Percentiles rank a stretch among this genome's conserved stretches.
These are phyloP conservation scores for Melanotaenia boesemani DNA, from an alignment of 2,797 vertebrate species.

Conservation along the genomic window DNA sequence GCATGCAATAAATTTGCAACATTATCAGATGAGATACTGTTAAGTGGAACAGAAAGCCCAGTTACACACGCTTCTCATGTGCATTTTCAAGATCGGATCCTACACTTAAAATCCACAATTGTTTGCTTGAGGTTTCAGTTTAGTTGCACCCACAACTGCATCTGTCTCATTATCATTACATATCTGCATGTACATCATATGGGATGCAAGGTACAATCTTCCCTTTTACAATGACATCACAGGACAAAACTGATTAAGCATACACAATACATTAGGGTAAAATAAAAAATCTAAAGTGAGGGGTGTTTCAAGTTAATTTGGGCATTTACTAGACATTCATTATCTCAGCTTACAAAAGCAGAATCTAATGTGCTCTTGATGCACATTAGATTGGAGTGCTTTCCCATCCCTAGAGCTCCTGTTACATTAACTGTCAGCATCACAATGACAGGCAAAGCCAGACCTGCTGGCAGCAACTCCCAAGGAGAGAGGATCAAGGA, in stretches of 20 bases:
- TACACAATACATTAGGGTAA: not conserved
- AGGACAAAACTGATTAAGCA: not conserved
- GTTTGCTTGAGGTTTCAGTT: not conserved
- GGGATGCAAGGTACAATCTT: not conserved
- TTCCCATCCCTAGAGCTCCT: conserved; percentile 52
- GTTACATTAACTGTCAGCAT: conserved; percentile 68
- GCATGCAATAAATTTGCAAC: not conserved
- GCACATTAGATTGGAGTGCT: conserved; percentile 43
- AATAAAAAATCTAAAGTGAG: not conserved
- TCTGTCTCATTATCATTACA: not conserved
- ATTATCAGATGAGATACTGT: not conserved
- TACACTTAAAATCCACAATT: not conserved
- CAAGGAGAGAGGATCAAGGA: conserved; percentile 50
- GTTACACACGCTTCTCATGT: not conserved
- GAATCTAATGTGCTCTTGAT: conserved; percentile 33
- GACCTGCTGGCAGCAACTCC: conserved; percentile 62
- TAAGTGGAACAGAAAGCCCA: not conserved
- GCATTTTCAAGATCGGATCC: not conserved
- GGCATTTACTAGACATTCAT: conserved; percentile 28
- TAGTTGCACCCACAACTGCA: not conserved
- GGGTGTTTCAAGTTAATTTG: conserved; percentile 17
- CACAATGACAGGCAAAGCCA: conserved; percentile 62
- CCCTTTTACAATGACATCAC: not conserved
- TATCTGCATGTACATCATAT: not conserved
- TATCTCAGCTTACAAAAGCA: conserved; percentile 54